Evolutionary conservation across 2,888 invertebrate species (phyloP), one percentile per base, ranked within the genome.

Genomic region (Tachina lurida): DNA sequence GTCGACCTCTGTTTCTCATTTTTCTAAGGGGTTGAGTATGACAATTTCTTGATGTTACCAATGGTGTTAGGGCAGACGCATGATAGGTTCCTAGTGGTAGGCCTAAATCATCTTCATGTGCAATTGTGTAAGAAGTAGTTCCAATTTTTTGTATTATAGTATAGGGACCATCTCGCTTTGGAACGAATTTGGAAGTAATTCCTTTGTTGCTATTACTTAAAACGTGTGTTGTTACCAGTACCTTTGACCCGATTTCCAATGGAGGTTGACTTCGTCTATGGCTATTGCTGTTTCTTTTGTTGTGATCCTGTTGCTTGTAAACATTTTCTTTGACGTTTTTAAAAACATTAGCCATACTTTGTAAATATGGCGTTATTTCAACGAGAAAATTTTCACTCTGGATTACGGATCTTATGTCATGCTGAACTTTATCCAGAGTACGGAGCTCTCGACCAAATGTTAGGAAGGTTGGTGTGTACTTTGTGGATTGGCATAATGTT

Each of bases 101-200:
- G 15, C 43, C 41, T 2, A 52, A 19, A n/a, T 70, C 62, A 52
- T 62, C 62, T 12, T 43, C 15, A 49, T 52, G 70, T 2, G 79
- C 67, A 15, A 84, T 70, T 19, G n/a, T 56, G 15, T 84, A 87
- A 3, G 47, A 31, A 4, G 85, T 88, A 17, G 89, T 84, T 5
- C 90, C 79, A 15, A 88, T 85, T 70, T 65, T 84, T 31, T 83
- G 54, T 22, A 87, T 73, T 3, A 84, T 77, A 1, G 52, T 45
- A n/a, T 84, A 84, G 9, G 71, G 62, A 15, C 74, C 84, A 70
- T 90, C 90, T 47, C 89, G 81, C 68, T 88, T 87, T n/a, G 90
- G 90, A 47, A 87, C 87, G 62, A 91, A 89, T 67, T 91, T 91
- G 2, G 89, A 83, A 39, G 88, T 88, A 78, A 82, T 73, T 31